Percentiles rank a stretch among this genome's conserved stretches.
Conservation (phyloP, 2,888 invertebrate species). For the Nephrotoma appendiculata region DNA sequence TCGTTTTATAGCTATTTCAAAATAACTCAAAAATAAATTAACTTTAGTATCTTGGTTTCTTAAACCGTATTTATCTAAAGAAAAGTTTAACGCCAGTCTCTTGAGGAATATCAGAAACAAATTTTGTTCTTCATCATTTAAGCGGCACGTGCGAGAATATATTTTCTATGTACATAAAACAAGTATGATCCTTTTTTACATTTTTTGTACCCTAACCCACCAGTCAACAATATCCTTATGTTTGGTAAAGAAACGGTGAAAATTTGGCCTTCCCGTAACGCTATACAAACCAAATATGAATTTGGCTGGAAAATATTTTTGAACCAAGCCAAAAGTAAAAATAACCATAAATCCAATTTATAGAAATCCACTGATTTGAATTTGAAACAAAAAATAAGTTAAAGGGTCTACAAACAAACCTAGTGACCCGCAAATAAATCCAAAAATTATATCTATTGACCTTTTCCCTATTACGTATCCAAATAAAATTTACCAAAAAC, state of each 20-base stretch:
- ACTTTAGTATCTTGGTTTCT: too few species aligned
- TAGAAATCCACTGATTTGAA: background rate
- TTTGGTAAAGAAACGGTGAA: background rate
- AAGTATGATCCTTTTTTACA: too few species aligned
- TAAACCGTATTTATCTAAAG: too few species aligned
- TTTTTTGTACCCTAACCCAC: background rate
- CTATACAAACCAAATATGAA: background rate
- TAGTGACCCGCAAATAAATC: background rate
- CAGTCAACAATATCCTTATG: background rate
- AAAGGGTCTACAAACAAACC: background rate
- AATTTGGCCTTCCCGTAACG: background rate
- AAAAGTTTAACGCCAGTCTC: too few species aligned
- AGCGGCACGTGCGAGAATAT: too few species aligned
- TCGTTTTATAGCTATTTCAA: too few species aligned
- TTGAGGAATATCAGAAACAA: too few species aligned
- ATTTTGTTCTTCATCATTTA: too few species aligned
- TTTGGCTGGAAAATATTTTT: background rate
- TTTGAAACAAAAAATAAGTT: background rate
- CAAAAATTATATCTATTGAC: background rate
- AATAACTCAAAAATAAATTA: too few species aligned
- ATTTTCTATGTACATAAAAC: too few species aligned
- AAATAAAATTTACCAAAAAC: too few species aligned
- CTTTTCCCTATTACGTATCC: background rate
- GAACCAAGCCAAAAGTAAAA: background rate
- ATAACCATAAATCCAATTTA: background rate